Base-by-base conservation (phyloP, 2,113 vertebrate genomes). In the Lophochroa leadbeateri region DNA sequence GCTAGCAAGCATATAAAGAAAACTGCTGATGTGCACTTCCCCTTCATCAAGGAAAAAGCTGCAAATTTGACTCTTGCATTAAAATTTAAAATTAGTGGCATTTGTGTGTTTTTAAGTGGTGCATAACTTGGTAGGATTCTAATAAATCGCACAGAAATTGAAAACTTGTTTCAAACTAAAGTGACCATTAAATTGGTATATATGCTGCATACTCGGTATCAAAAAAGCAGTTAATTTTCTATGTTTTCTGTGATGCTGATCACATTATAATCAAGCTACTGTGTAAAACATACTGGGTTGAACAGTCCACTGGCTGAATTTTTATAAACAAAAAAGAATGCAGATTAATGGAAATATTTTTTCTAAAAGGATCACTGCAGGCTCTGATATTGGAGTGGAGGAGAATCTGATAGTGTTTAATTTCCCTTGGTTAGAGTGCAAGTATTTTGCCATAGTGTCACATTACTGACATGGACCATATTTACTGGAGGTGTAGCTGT, bases 281-380 rank as follows among this genome's bases (percentile, higher is more conserved):
- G 44, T 84, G 41, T 88, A 50, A 75, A 89, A 57, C 23, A 9
- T 52, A 47, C 61, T 78, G 65, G 28, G 35, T 53, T 60, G 6
- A 33, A 39, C 39, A 33, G 44, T 44, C 67, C 13, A 31, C 13
- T 58, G 53, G 10, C 67, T 94, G 81, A 77, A 67, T 84, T 92
- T 72, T 82, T 70, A 43, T 67, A 46, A 80, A 68, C 47, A 80
- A 84, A 64, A 52, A 49, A 70, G 17, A 91, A 77, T 69, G 58
- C 33, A 82, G 69, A 76, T 90, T 85, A 86, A 80, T 55, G 11
- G 24, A 33, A 94, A 43, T 46, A 33, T 71, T 82, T 64, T 87
- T 87, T 53, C 84, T 82, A n/a, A 49, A 77, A 61, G 79, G 80
- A 28, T 70, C 17, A 27, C 39, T 82, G 23, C 37, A 72, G 43